phyloP scores from a whole-genome alignment of 2,113 vertebrate genomes.

The Oxygymnocypris stewartii region DNA sequence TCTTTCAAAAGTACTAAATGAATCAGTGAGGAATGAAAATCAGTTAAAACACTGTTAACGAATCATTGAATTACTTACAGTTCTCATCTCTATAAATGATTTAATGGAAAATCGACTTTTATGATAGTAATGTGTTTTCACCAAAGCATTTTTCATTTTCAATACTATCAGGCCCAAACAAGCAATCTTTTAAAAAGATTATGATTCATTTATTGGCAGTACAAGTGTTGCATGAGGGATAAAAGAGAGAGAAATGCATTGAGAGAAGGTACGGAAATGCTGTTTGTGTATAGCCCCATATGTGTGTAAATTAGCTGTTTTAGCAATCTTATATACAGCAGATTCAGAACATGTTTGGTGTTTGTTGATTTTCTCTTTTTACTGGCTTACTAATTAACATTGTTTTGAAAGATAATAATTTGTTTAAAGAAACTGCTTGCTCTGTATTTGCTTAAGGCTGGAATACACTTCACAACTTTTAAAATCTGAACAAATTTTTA shows the following conservation, averaged over 20 bases:
- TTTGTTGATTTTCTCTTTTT: neutral
- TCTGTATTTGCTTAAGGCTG: neutral
- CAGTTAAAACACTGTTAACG: neutral
- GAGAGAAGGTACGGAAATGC: neutral
- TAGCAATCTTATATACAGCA: neutral
- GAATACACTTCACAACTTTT: too few species aligned
- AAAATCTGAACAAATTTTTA: too few species aligned
- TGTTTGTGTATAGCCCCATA: too few species aligned
- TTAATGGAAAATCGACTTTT: neutral
- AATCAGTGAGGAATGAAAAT: neutral
- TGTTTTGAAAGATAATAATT: neutral
- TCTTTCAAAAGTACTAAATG: neutral
- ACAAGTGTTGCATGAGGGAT: neutral
- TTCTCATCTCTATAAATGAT: neutral
- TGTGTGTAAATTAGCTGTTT: neutral
- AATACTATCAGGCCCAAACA: neutral
- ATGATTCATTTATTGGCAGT: neutral
- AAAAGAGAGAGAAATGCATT: neutral
- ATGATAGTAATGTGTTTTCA: neutral
- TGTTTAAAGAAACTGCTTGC: neutral
- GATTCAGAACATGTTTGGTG: neutral
- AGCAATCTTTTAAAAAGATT: neutral
- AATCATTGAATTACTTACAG: neutral
- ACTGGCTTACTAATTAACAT: neutral
- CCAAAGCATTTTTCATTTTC: neutral